Conservation (phyloP, 2,797 vertebrate species). For the Ispidina picta region DNA sequence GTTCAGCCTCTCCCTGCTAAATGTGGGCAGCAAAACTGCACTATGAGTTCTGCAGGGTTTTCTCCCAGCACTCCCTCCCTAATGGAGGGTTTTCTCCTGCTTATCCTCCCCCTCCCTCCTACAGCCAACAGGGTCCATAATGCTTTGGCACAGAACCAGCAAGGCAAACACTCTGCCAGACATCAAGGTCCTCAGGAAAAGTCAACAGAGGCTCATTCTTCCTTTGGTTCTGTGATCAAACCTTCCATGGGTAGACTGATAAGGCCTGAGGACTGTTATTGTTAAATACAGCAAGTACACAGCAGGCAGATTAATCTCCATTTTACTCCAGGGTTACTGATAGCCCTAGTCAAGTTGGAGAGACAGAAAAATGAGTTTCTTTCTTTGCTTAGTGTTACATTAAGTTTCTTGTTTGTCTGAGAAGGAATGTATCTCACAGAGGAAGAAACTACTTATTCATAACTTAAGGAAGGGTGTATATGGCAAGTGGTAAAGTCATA, state of each 20-base stretch:
- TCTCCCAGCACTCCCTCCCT: background rate
- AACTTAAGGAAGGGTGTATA: conserved; percentile 12
- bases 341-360: conserved; percentile 23
- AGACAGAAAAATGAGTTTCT: conserved; percentile 46
- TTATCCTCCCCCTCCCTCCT: background rate
- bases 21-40: background rate
- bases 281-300: conserved; percentile 62
- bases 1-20: background rate
- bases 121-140: background rate
- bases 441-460: background rate
- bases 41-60: background rate
- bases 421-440: background rate
- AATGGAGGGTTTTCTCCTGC: background rate
- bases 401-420: conserved; percentile 38
- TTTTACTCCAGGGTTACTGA: conserved; percentile 52
- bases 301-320: conserved; percentile 48
- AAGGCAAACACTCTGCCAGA: conserved; percentile 57
- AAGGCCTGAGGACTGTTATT: conserved; percentile 35
- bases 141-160: conserved; percentile 51
- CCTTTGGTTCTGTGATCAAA: conserved; percentile 57
- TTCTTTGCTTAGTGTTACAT: conserved; percentile 61
- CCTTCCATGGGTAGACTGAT: conserved; percentile 63
- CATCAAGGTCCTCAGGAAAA: conserved; percentile 45
- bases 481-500: conserved; percentile 32
- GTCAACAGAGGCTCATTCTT: conserved; percentile 65